phyloP scores from a whole-genome alignment of 1,140 invertebrate genomes.

The Caenorhabditis inopinata region DNA sequence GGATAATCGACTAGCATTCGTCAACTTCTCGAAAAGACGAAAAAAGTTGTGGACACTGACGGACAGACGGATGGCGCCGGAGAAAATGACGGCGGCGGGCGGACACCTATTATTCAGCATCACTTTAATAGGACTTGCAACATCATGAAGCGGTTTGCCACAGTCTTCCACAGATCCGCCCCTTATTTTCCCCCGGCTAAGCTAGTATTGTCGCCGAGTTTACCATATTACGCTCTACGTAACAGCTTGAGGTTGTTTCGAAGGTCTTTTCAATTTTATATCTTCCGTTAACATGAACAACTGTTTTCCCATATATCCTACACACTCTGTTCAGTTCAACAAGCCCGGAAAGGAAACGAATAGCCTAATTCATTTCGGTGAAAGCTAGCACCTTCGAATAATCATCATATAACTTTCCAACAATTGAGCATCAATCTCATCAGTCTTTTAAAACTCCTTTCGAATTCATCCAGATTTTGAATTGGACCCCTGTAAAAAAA shows the following conservation, averaged over 20 bases:
- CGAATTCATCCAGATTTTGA: too few species aligned
- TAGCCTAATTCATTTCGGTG: too few species aligned
- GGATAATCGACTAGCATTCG: conserved; percentile 32
- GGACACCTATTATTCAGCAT: conserved; percentile 30
- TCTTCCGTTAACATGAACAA: too few species aligned
- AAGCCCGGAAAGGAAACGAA: not conserved
- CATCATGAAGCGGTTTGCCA: conserved; percentile 28
- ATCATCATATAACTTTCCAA: too few species aligned
- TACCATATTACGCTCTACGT: not conserved
- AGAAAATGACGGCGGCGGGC: not conserved
- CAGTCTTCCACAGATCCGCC: not conserved
- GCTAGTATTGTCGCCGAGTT: not conserved
- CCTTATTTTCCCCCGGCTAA: not conserved
- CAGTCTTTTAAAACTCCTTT: too few species aligned
- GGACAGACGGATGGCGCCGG: conserved; percentile 8
- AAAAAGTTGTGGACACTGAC: conserved; percentile 11
- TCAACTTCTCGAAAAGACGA: conserved; percentile 7
- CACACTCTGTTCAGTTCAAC: not conserved
- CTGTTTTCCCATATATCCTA: too few species aligned
- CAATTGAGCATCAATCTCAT: too few species aligned
- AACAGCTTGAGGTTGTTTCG: not conserved
- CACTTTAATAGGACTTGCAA: conserved; percentile 31
- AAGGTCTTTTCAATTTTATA: not conserved
- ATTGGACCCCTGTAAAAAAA: too few species aligned
- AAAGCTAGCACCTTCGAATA: too few species aligned